Percentiles rank a stretch among this genome's conserved stretches.
These are phyloP conservation scores for Sycophila texana DNA, from an alignment of 2,888 invertebrate genomes.

Conservation along the genomic window DNA sequence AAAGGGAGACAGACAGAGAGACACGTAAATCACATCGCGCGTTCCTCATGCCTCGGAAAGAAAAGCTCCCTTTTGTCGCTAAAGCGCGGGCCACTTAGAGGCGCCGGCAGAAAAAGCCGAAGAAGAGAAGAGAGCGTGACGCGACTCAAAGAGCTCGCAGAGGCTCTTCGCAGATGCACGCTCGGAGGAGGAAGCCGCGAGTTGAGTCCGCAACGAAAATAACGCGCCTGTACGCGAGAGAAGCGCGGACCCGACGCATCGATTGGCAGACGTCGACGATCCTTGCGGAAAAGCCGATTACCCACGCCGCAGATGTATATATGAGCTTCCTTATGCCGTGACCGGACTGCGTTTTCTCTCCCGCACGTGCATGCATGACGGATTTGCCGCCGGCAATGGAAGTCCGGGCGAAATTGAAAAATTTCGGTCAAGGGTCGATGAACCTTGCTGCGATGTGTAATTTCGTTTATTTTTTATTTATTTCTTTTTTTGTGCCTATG, in stretches of 20 bases:
- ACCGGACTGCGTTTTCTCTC: not conserved
- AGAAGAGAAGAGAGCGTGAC: not conserved
- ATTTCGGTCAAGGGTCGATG: no score
- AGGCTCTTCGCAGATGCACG: not conserved
- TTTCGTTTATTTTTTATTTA: no score
- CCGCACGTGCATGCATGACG: no score
- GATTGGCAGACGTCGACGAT: conserved; percentile 17
- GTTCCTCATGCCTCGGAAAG: not conserved
- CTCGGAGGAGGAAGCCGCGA: not conserved
- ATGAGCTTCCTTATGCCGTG: no score
- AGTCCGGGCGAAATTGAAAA: no score
- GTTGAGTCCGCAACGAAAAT: not conserved
- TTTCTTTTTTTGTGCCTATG: no score
- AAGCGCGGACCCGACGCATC: not conserved
- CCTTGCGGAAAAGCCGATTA: conserved; percentile 33
- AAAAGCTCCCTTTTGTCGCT: conserved; percentile 9
- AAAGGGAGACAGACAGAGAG: not conserved
- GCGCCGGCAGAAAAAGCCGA: not conserved
- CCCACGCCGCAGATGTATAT: not conserved
- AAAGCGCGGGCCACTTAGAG: not conserved
- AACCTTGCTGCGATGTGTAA: no score
- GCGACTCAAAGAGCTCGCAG: not conserved
- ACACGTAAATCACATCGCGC: conserved; percentile 13
- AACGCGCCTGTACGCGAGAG: not conserved
- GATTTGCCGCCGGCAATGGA: no score